Evolutionary conservation across 2,888 invertebrate genomes (phyloP), one percentile per base, ranked within the genome.

Genomic region (Parthenolecanium corni): DNA sequence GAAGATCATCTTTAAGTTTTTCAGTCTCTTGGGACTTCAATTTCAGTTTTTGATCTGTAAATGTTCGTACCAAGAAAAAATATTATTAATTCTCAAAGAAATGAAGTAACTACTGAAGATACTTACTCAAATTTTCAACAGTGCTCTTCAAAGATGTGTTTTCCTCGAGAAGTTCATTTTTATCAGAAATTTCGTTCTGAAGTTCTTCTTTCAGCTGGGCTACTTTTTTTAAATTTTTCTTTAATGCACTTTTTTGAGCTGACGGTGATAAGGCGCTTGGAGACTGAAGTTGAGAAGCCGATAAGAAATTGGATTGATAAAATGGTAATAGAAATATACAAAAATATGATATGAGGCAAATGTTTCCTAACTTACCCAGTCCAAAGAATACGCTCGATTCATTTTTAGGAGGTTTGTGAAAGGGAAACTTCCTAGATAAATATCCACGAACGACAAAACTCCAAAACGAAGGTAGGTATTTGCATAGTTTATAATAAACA

Each of bases 71-170:
- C n/a, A 2, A 40, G 2, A 2, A 24, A 16, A 4, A 1, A 18
- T 16, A 4, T 16, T 23, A n/a, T 20, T 5, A 21, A 14, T 25
- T 51, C 25, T 31, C 16, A 2, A n/a, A 23, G 31, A 36, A 14
- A 51, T 24, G 11, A 9, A 31, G n/a, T n/a, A 38, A 49, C 21
- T 1, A 11, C 14, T 25, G 21, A 47, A 9, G 25, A n/a, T 49
- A 38, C 61, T 21, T 49, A 61, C 61, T 61, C n/a, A 61, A 20
- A 1, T 25, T 11, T 11, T 61, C 61, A 5, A 61, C 16, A 38
- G 20, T 49, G 12, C 51, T 20, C 12, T 23, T 61, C 6, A 61
- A 16, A 20, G n/a, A 21, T 1, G n/a, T 20, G 38, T 61, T 61
- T 12, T 61, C 61, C 1, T 61, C 61, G 6, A 51, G n/a, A 1